Base-by-base conservation (phyloP, 1,140 invertebrate species). In the Euwallacea similis region DNA sequence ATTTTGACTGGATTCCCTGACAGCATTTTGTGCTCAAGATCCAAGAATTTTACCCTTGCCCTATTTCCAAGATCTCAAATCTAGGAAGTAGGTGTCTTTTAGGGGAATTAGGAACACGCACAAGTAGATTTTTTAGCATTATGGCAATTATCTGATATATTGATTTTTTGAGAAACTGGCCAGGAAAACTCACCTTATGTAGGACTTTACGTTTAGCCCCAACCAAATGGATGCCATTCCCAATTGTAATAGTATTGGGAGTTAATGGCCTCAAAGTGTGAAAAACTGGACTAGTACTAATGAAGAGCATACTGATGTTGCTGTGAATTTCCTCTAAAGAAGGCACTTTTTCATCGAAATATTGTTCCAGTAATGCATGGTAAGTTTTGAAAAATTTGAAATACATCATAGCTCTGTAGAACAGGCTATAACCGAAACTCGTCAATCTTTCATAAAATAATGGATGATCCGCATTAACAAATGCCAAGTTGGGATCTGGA, bases 271-370 rank as follows among this genome's bases (percentile, higher is more conserved):
- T 79, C 53, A 82, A 79, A 43, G 80, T 78, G 55, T 81, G 76
- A 74, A 84, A 81, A 16, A 83, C 75, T 2, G 82, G 81, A 81
- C 87, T 81, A 8, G 76, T 76, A 74, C 84, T 86, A 2, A 84
- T 66, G 67, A 89, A 83, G n/a, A 87, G 53, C 77, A 89, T 76
- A 53, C 83, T 83, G 0, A 84, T 78, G 74, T 85, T 84, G 60
- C 80, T 81, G 43, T 80, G 76, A 7, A 88, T 72, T 41, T 87
- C 82, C 2, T 76, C 72, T 2, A 87, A 72, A 33, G 77, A 61
- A 0, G 85, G 84, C 9, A 78, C 68, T 62, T 80, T 72, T 4
- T 77, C 58, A 8, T 82, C 84, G 74, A 86, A 85, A 74, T 80
- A 65, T 65, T 82, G 76, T 71, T 75, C 80, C 0, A 82, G 47